These are phyloP conservation scores for Pseudococcus longispinus DNA, from an alignment of 2,888 invertebrate species.

Conservation along the genomic window DNA sequence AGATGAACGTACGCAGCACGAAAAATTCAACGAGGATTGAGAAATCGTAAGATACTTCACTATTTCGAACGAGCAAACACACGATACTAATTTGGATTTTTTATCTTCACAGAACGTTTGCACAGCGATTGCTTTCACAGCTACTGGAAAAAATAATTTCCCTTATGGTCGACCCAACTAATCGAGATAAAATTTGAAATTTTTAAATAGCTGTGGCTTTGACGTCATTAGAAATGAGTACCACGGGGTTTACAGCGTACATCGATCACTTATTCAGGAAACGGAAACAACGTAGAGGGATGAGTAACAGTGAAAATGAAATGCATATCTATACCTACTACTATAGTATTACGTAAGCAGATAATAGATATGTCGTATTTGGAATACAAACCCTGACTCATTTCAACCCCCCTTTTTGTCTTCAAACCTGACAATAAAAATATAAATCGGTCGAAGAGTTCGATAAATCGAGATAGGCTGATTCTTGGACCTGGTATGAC, in stretches of 20 bases:
- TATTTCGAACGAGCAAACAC: background rate
- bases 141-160: background rate
- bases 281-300: background rate
- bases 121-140: background rate
- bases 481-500: too few species aligned
- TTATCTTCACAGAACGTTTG: background rate
- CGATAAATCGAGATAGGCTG: too few species aligned
- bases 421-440: too few species aligned
- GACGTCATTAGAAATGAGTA: background rate
- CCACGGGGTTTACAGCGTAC: background rate
- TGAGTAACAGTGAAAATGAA: background rate
- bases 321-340: background rate
- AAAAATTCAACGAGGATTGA: background rate
- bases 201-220: background rate
- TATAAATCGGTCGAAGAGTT: too few species aligned
- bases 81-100: background rate
- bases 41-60: too few species aligned
- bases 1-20: background rate
- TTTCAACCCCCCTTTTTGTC: background rate
- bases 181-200: background rate
- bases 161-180: background rate
- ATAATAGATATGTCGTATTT: too few species aligned
- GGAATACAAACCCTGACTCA: background rate
- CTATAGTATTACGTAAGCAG: too few species aligned
- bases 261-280: background rate